These are phyloP conservation scores for Leptinotarsa peninsularis DNA, from an alignment of 2,888 invertebrate species.

Conservation along the genomic window DNA sequence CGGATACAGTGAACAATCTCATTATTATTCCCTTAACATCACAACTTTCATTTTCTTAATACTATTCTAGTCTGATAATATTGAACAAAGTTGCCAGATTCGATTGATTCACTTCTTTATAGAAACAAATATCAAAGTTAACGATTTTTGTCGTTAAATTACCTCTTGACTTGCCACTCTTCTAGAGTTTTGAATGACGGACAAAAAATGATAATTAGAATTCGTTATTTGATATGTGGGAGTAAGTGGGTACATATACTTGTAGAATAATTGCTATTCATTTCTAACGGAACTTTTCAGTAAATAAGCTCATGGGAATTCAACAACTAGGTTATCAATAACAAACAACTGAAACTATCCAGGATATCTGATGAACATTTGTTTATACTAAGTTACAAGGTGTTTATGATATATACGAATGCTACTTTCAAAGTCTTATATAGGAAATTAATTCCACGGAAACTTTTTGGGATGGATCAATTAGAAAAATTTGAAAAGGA, in stretches of 20 bases:
- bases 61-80: background rate
- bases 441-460: too few species aligned
- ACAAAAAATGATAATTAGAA: background rate
- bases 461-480: too few species aligned
- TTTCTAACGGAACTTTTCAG: background rate
- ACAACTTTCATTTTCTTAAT: background rate
- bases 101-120: too few species aligned
- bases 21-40: background rate
- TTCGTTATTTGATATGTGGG: conserved; percentile 11
- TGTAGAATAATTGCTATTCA: background rate
- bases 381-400: background rate
- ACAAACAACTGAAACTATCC: background rate
- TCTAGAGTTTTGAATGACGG: background rate
- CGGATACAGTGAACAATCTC: background rate
- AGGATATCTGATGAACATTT: background rate
- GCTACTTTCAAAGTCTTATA: too few species aligned
- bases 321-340: background rate
- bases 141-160: background rate
- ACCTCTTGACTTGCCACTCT: background rate
- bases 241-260: background rate
- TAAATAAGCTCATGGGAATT: background rate
- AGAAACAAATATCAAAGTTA: too few species aligned
- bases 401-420: background rate
- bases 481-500: too few species aligned
- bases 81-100: background rate